Evolutionary conservation across 2,797 vertebrate genomes (phyloP), one percentile per base, ranked within the genome.

Genomic region (Chelon labrosus): DNA sequence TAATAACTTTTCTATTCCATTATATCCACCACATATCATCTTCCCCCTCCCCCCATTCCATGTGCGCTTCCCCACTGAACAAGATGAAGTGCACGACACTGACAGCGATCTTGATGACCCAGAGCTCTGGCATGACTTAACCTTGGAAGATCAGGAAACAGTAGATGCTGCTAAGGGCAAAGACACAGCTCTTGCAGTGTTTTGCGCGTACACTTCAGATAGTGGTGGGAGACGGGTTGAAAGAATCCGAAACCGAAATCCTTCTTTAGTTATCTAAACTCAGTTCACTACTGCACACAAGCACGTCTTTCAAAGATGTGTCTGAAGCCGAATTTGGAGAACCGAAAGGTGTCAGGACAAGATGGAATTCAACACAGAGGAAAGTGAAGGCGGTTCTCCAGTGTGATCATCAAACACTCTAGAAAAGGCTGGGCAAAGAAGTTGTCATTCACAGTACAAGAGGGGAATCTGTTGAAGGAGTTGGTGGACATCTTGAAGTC

Each of bases 391-490:
- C 71, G 44, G 60, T 85, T 19, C 74, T 61, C 17, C 49, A 83
- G 0, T 83, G 54, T 64, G 57, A 73, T 52, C 58, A 85, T 49
- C 46, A 47, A 50, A 79, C 75, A 17, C 73, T 78, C 70, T 86
- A 3, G 60, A 84, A 67, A 73, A 56, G 57, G 57, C 31, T 31
- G 31, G 31, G 31, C 31, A 31, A 1, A 31, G 31, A 56, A 79
- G 16, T 25, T 65, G 56, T 54, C 12, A 5, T 83, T 84, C 65
- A 71, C 80, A 65, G 0, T 17, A 71, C 2, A 50, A 5, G 79
- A 87, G 60, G 83, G 81, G 79, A 86, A 59, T 62, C 51, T 64
- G 59, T 58, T 83, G 19, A 72, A 85, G 54, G 77, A 85, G 52
- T 17, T 86, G 49, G 47, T 82, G 19, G 64, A 80, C 6, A 65